phyloP scores from a whole-genome alignment of 2,888 invertebrate genomes.

The Steinernema scapterisci region DNA sequence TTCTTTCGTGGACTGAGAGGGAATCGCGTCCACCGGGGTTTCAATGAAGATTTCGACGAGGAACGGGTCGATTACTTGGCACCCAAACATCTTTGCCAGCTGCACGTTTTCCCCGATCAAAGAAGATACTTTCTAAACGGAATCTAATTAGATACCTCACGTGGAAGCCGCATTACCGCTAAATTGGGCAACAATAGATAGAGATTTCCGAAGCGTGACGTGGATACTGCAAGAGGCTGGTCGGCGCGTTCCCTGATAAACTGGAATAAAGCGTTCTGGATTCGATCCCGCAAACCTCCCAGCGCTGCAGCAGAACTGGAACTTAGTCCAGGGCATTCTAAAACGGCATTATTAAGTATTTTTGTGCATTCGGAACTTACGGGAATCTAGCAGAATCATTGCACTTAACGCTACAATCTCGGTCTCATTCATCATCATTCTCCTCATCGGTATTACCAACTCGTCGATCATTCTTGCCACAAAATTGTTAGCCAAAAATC shows the following conservation, averaged over 20 bases:
- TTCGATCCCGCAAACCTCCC: constrained; percentile 51
- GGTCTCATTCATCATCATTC: constrained; percentile 49
- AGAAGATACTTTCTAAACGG: constrained; percentile 55
- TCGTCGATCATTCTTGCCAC: constrained; percentile 62
- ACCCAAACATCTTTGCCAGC: constrained; percentile 63
- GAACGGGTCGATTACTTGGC: constrained; percentile 56
- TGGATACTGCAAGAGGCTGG: constrained; percentile 49
- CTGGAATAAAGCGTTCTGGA: constrained; percentile 62
- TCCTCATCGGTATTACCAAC: constrained; percentile 56
- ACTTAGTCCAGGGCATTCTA: constrained; percentile 35
- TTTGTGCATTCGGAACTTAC: constrained; percentile 30
- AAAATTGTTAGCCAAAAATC: constrained; percentile 61
- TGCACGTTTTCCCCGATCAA: constrained; percentile 63
- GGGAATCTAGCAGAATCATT: constrained; percentile 60
- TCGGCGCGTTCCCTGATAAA: constrained; percentile 53
- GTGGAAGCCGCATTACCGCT: constrained; percentile 11
- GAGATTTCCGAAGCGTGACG: constrained; percentile 61
- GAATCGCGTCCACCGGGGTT: constrained; percentile 34
- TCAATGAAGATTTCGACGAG: constrained; percentile 59
- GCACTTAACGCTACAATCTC: constrained; percentile 59
- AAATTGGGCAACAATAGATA: constrained; percentile 56
- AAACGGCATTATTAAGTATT: not conserved
- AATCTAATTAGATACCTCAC: too few relatives aligned
- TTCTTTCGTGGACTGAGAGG: constrained; percentile 34
- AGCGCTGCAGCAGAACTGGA: constrained; percentile 40